Conservation (phyloP, 2,888 invertebrate species). For the Cylloceria caligata region DNA sequence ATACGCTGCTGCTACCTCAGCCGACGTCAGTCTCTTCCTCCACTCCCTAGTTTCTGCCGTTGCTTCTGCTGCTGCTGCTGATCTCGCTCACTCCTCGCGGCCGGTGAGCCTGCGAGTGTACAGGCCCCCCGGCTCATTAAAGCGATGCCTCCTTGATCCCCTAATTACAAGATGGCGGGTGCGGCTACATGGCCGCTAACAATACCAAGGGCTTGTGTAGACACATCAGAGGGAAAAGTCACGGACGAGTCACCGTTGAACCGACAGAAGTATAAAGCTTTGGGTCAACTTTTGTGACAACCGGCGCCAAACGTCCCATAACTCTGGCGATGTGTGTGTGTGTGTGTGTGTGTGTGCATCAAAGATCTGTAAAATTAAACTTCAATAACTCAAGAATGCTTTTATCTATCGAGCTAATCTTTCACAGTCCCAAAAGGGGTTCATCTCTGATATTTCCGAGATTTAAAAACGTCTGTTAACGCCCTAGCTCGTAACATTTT, state of each 20-base stretch:
- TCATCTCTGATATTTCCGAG: too few relatives aligned
- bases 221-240: slow-evolving; percentile 21
- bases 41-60: slow-evolving; percentile 29
- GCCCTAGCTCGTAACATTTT: too few relatives aligned
- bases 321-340: too few relatives aligned
- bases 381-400: too few relatives aligned
- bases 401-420: too few relatives aligned
- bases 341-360: too few relatives aligned
- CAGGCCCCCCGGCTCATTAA: slow-evolving; percentile 80
- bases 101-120: slow-evolving; percentile 49
- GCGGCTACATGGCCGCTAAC: slow-evolving; percentile 79
- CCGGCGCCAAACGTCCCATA: background rate
- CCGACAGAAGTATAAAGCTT: background rate
- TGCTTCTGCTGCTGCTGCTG: slow-evolving; percentile 35
- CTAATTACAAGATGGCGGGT: slow-evolving; percentile 83
- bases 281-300: background rate
- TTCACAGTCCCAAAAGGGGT: too few relatives aligned
- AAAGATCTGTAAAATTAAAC: too few relatives aligned
- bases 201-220: slow-evolving; percentile 43
- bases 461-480: too few relatives aligned
- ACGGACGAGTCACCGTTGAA: slow-evolving; percentile 10
- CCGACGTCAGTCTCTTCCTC: slow-evolving; percentile 30
- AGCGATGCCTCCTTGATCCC: slow-evolving; percentile 81
- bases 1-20: slow-evolving; percentile 28
- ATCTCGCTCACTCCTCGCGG: slow-evolving; percentile 36